Conservation (phyloP, 2,113 vertebrate species). For the Pachypanchax playfairii region DNA sequence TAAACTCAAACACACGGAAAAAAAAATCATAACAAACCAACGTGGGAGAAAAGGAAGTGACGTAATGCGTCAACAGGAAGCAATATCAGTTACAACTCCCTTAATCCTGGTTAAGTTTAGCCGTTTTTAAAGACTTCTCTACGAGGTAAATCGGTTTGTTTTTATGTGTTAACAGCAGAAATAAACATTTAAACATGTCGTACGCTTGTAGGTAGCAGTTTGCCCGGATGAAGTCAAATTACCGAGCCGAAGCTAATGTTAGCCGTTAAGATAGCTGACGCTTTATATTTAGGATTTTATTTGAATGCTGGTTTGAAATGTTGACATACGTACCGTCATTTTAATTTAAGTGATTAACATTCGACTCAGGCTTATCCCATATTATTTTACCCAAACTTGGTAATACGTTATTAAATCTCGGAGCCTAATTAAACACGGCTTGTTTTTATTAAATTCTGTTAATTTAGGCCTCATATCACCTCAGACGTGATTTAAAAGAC, state of each 20-base stretch:
- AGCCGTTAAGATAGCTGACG: constrained; percentile 15
- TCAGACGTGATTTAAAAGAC: neutral
- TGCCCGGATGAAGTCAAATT: neutral
- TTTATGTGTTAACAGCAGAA: fast-evolving
- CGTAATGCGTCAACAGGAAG: constrained; percentile 20
- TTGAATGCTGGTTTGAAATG: neutral
- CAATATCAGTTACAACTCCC: neutral
- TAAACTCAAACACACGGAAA: neutral
- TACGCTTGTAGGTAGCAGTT: neutral
- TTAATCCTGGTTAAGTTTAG: neutral
- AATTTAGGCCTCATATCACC: neutral
- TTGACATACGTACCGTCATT: neutral
- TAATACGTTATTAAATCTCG: neutral
- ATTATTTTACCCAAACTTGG: neutral
- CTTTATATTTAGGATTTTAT: no score
- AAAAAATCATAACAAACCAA: constrained; percentile 59
- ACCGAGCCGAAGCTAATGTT: constrained; percentile 21
- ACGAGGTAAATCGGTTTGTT: constrained; percentile 6
- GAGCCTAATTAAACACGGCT: neutral
- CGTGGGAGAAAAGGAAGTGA: constrained; percentile 58
- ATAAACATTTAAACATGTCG: neutral
- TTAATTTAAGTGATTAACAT: fast-evolving
- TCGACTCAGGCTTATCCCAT: neutral
- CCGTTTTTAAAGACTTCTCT: neutral
- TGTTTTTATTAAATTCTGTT: neutral